Evolutionary conservation across 2,888 invertebrate genomes (phyloP).

Genomic region (Tipula confusa): DNA sequence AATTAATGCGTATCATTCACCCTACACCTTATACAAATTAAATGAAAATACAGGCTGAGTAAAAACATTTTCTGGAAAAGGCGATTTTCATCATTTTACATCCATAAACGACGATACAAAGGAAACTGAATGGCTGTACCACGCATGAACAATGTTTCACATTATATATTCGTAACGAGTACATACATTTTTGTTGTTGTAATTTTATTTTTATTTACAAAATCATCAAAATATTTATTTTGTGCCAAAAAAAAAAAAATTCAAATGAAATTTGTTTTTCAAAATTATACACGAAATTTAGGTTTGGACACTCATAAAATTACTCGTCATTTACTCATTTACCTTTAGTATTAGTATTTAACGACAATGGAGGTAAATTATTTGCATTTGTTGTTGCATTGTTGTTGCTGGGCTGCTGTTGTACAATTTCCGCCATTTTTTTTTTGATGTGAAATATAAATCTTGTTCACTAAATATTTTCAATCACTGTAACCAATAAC

Average conservation of each 20-base stretch:
- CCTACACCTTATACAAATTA: not conserved
- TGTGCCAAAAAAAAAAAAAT: not conserved
- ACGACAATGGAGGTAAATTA: not conserved
- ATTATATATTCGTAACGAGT: not conserved
- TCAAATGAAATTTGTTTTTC: not conserved
- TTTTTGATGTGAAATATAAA: not conserved
- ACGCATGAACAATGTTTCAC: not conserved
- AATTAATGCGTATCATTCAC: not conserved
- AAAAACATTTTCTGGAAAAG: not conserved
- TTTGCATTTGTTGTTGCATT: not conserved
- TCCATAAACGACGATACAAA: not conserved
- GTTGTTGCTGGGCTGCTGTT: not conserved
- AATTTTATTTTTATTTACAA: constrained; percentile 25
- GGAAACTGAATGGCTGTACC: constrained; percentile 25
- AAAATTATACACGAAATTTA: not conserved
- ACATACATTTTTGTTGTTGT: not conserved
- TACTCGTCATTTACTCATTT: not conserved
- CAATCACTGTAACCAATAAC: not conserved
- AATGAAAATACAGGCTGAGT: not conserved
- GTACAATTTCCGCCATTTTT: not conserved
- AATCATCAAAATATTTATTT: not conserved
- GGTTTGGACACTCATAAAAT: not conserved
- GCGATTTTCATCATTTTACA: not conserved
- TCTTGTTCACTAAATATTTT: not conserved
- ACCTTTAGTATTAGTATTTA: not conserved